Percentiles rank a stretch among this genome's conserved stretches.
These are phyloP conservation scores for Mesoligia furuncula DNA, from an alignment of 2,888 invertebrate species.

Conservation along the genomic window DNA sequence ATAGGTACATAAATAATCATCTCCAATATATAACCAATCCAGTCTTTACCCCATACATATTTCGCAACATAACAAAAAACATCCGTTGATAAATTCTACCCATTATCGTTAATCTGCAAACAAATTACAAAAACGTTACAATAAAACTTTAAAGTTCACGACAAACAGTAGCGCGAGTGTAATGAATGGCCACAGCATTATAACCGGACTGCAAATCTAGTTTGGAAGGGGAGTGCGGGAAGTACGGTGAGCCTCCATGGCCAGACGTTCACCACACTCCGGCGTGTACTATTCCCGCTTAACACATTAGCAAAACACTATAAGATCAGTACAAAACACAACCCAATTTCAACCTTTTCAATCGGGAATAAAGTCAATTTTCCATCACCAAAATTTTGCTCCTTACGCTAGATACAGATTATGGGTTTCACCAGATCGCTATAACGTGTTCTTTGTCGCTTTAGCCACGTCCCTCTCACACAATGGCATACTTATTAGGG, in stretches of 20 bases:
- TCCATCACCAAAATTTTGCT: slow-evolving; percentile 33
- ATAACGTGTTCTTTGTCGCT: slow-evolving; percentile 90
- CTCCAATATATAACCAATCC: slow-evolving; percentile 30
- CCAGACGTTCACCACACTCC: slow-evolving; percentile 89
- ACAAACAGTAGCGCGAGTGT: slow-evolving; percentile 85
- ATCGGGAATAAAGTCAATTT: slow-evolving; percentile 48
- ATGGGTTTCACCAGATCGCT: slow-evolving; percentile 81
- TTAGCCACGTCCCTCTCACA: slow-evolving; percentile 89
- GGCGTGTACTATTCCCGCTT: slow-evolving; percentile 83
- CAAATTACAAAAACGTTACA: slow-evolving; percentile 75
- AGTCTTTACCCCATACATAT: slow-evolving; percentile 32
- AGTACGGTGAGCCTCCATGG: slow-evolving; percentile 90
- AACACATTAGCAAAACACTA: slow-evolving; percentile 65
- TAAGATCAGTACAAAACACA: slow-evolving; percentile 64
- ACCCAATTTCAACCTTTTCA: slow-evolving; percentile 58
- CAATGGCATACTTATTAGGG: slow-evolving; percentile 91
- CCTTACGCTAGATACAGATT: slow-evolving; percentile 46
- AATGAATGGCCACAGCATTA: slow-evolving; percentile 88
- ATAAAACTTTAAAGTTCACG: slow-evolving; percentile 81
- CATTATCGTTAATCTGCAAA: slow-evolving; percentile 73
- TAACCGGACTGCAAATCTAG: slow-evolving; percentile 89
- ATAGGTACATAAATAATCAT: slow-evolving; percentile 25
- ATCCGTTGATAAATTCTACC: slow-evolving; percentile 69
- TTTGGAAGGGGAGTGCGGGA: slow-evolving; percentile 89
- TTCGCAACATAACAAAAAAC: slow-evolving; percentile 51